phyloP scores from a whole-genome alignment of 2,888 invertebrate genomes.

The Tenthredo livida region DNA sequence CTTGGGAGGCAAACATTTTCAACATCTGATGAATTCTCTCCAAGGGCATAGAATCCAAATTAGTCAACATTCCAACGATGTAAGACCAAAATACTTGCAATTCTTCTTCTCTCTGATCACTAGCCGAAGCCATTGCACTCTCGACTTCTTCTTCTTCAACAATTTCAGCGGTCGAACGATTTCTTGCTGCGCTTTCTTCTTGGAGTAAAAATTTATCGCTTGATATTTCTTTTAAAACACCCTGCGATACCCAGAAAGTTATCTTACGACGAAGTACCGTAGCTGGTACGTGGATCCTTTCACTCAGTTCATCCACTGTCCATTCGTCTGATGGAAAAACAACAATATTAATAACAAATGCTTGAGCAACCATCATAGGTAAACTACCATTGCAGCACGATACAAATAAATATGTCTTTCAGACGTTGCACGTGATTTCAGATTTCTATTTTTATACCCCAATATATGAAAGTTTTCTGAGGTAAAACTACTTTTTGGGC shows the following conservation, averaged over 20 bases:
- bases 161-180: constrained; percentile 82
- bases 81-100: constrained; percentile 98
- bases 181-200: constrained; percentile 83
- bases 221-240: constrained; percentile 88
- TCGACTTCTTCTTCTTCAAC: constrained; percentile 95
- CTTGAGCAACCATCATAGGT: background rate
- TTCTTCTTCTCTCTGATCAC: constrained; percentile 96
- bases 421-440: too few relatives aligned
- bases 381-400: background rate
- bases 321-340: constrained; percentile 83
- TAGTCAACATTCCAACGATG: constrained; percentile 97
- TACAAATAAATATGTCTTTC: constrained; percentile 27
- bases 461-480: too few relatives aligned
- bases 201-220: constrained; percentile 87
- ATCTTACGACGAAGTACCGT: constrained; percentile 92
- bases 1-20: constrained; percentile 97
- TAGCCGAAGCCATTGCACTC: constrained; percentile 96
- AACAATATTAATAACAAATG: constrained; percentile 39
- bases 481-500: too few relatives aligned
- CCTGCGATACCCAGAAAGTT: constrained; percentile 96
- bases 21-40: constrained; percentile 98
- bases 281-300: constrained; percentile 92
- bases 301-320: constrained; percentile 92
- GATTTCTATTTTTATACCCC: too few relatives aligned
- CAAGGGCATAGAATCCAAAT: constrained; percentile 93